Percentiles rank a stretch among this genome's conserved stretches.
Conservation (phyloP, 2,113 vertebrate species). For the Mustelus asterias region DNA sequence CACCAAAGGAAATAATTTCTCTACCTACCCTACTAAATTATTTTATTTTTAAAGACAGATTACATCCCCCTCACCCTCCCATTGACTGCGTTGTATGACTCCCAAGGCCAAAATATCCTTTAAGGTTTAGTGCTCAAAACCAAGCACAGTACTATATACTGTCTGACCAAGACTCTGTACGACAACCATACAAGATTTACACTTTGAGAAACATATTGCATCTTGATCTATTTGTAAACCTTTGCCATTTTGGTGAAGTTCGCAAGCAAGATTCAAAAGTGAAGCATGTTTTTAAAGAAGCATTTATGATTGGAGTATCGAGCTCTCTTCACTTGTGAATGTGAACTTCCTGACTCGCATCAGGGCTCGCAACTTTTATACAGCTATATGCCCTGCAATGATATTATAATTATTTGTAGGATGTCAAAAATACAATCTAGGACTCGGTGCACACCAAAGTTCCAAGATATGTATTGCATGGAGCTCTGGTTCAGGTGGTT, state of each 20-base stretch:
- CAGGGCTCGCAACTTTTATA: background rate
- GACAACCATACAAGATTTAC: background rate
- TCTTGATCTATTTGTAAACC: background rate
- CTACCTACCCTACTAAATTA: background rate
- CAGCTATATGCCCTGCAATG: background rate
- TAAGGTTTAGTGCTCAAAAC: background rate
- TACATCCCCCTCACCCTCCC: background rate
- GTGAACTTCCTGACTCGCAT: background rate
- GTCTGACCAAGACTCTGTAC: background rate
- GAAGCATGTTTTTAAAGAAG: background rate
- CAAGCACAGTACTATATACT: background rate
- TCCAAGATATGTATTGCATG: background rate
- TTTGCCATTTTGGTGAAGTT: background rate
- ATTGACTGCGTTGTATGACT: background rate
- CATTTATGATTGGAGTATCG: background rate
- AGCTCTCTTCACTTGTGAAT: background rate
- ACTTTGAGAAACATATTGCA: background rate
- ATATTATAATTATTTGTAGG: background rate
- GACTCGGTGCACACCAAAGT: background rate
- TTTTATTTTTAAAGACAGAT: background rate
- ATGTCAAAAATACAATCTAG: background rate
- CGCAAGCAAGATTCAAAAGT: background rate
- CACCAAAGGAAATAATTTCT: background rate
- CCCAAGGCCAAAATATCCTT: background rate
- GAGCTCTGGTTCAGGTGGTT: background rate